Conservation (phyloP, 1,140 invertebrate genomes). For the Temnothorax curvispinosus region DNA sequence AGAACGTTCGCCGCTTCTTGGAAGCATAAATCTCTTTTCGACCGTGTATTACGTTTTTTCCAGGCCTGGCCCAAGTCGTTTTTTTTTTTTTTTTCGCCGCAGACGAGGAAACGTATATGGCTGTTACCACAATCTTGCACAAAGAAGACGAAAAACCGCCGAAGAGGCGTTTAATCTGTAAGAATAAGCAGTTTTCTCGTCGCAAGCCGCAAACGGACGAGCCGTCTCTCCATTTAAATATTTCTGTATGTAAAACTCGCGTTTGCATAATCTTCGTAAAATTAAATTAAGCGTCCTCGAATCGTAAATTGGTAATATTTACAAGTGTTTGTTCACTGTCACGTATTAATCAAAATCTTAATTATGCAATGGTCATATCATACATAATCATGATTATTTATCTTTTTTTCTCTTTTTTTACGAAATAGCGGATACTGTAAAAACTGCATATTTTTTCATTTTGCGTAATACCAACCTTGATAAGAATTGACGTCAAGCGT, state of each 20-base stretch:
- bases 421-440: not conserved
- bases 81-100: not conserved
- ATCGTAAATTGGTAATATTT: not conserved
- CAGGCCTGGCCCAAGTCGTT: constrained; percentile 2
- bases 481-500: constrained; percentile 37
- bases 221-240: not conserved
- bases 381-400: not conserved
- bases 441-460: not conserved
- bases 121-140: not conserved
- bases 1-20: constrained; percentile 24
- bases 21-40: constrained; percentile 62
- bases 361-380: not conserved
- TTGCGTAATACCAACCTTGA: constrained; percentile 33
- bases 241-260: not conserved
- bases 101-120: not conserved
- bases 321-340: not conserved
- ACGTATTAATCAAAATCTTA: not conserved
- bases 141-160: not conserved
- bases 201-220: not conserved
- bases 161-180: not conserved
- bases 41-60: constrained; percentile 17
- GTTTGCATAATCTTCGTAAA: not conserved
- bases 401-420: not conserved
- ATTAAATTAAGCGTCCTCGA: not conserved
- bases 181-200: not conserved